Conservation (phyloP, 2,888 invertebrate genomes). For the Pimpla rufipes region DNA sequence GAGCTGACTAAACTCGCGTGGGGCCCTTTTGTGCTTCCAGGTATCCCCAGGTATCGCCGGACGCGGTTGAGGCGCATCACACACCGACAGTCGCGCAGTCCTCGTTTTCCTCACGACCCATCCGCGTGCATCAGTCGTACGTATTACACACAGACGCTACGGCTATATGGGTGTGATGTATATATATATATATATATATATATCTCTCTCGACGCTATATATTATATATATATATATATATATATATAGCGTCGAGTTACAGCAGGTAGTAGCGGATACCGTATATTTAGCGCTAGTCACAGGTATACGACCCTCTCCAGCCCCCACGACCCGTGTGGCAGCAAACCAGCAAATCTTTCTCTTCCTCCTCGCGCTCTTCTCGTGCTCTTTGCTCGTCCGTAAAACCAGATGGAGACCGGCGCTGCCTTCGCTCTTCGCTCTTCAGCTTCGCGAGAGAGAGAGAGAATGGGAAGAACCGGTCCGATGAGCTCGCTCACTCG, state of each 20-base stretch:
- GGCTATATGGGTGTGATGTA: no score
- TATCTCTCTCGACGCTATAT: no score
- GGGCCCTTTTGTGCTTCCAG: background rate
- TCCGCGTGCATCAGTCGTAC: conserved; percentile 10
- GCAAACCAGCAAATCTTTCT: conserved; percentile 46
- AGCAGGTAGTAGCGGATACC: conserved; percentile 54
- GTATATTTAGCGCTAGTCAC: conserved; percentile 59
- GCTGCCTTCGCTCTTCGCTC: conserved; percentile 13
- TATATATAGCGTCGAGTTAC: conserved; percentile 6
- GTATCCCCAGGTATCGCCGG: conserved; percentile 2
- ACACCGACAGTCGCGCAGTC: conserved; percentile 3
- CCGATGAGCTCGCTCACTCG: conserved; percentile 12
- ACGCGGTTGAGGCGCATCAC: no score
- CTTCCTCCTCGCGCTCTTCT: conserved; percentile 29
- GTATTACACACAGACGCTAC: no score
- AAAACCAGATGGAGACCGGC: conserved; percentile 60
- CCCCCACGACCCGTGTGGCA: conserved; percentile 18
- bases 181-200: no score
- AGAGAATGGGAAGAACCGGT: conserved; percentile 53
- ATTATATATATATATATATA: no score
- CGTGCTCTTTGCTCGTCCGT: conserved; percentile 33
- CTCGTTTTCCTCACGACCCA: background rate
- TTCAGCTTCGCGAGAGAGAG: conserved; percentile 9
- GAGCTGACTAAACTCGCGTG: conserved; percentile 7
- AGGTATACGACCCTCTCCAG: conserved; percentile 51